These are phyloP conservation scores for Rhagophthalmus giganteus DNA, from an alignment of 2,888 invertebrate genomes.

Conservation along the genomic window DNA sequence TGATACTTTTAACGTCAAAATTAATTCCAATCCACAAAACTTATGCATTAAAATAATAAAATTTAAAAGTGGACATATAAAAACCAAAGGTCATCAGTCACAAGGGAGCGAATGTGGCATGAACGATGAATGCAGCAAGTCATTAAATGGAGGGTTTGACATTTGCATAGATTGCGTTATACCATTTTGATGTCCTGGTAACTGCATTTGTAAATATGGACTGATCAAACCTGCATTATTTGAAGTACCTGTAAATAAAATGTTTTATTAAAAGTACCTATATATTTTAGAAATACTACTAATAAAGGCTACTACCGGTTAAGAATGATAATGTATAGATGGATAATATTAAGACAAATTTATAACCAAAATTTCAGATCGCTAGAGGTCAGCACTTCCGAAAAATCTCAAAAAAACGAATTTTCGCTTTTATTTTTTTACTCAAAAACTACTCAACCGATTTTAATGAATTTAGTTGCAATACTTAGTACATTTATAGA, in stretches of 20 bases:
- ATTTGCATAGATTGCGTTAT: constrained; percentile 32
- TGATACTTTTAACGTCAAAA: background rate
- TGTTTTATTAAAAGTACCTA: background rate
- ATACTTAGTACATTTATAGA: no score
- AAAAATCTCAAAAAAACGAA: no score
- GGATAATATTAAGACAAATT: no score
- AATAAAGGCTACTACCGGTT: no score
- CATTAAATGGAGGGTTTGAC: constrained; percentile 40
- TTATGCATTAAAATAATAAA: no score
- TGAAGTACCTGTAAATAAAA: constrained; percentile 30
- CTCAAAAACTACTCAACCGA: no score
- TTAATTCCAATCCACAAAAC: background rate
- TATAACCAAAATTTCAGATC: no score
- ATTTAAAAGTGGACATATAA: background rate
- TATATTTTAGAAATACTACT: no score
- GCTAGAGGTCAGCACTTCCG: no score
- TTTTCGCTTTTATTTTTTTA: no score
- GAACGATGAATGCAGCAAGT: constrained; percentile 39
- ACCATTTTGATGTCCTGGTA: constrained; percentile 40
- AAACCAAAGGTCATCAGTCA: background rate
- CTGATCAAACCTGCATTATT: constrained; percentile 41
- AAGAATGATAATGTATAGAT: no score
- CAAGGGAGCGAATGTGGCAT: constrained; percentile 34
- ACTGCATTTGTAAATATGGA: constrained; percentile 44
- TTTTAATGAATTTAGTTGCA: no score